These are phyloP conservation scores for Bolinopsis microptera DNA, from an alignment of 37 sponge, comb jelly and placozoan species.

Conservation along the genomic window DNA sequence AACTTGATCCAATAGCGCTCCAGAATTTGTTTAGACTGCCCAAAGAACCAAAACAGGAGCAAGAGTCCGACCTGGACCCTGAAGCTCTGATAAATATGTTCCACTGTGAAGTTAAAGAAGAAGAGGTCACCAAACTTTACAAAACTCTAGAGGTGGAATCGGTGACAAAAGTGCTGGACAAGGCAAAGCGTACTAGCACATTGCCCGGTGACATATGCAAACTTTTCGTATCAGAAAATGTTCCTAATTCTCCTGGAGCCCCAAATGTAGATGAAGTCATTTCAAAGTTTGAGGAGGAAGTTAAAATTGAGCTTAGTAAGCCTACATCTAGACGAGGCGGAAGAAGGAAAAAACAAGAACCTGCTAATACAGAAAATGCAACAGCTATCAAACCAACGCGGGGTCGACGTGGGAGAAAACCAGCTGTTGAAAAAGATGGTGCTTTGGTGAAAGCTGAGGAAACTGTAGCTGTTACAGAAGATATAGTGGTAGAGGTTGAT, in stretches of 20 bases:
- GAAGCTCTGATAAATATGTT: not conserved
- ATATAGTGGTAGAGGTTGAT: not conserved
- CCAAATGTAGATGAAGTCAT: not conserved
- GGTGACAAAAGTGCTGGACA: not conserved
- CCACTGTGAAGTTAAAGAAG: not conserved
- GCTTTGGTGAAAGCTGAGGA: too few species aligned
- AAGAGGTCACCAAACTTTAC: not conserved
- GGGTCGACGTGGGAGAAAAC: not conserved
- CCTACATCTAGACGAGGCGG: constrained; percentile 10
- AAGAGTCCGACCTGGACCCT: not conserved
- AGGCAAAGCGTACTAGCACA: not conserved
- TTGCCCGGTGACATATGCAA: constrained; percentile 28
- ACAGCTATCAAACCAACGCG: not conserved
- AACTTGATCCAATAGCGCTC: constrained; percentile 25
- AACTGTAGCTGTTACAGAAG: not conserved
- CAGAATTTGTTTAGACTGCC: constrained; percentile 14
- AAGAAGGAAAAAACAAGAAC: not conserved
- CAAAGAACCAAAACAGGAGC: not conserved
- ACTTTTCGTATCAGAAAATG: not conserved
- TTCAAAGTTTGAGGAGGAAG: not conserved
- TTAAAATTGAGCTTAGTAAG: not conserved
- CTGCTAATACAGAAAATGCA: not conserved
- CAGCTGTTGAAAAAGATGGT: not conserved
- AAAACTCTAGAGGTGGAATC: constrained; percentile 32
- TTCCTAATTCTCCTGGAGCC: not conserved